Evolutionary conservation across 2,113 vertebrate genomes (phyloP), one percentile per base, ranked within the genome.

Genomic region (Condylura cristata): DNA sequence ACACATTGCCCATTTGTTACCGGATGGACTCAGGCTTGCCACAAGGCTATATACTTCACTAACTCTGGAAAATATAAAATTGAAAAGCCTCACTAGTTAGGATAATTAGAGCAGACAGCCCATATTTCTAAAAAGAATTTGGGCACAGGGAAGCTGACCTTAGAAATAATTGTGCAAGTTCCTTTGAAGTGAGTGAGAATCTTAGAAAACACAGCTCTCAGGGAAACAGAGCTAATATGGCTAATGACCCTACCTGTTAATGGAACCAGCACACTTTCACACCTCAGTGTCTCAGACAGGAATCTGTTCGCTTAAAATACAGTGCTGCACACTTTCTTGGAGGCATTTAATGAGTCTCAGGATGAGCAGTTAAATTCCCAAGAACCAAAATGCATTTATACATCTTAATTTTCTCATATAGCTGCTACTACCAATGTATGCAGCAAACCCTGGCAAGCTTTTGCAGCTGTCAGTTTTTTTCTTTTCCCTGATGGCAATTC

Each of bases 141-240:
- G 32, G 66, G 71, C 37, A 22, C n/a, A 53, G 39, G 89, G 82
- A 79, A 37, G 65, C 58, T 60, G 6, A 72, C 76, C 34, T 91
- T 86, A 32, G 74, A 63, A 85, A 90, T 56, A 51, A 60, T 1
- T 70, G 84, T 61, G 14, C 11, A 32, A 61, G n/a, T 37, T 75
- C 34, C 66, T 94, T 66, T 89, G 84, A 93, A 85, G 95, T 83
- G 84, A 87, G 71, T 51, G 90, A 90, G 93, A 96, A 75, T 4
- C 41, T 56, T 56, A 10, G 51, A 84, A 66, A 80, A 89, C 48
- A 56, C 13, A 56, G 60, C 61, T 91, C 70, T 65, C 56, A 13
- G 39, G 30, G 56, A 79, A 48, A 76, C 37, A 13, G 32, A 51
- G 60, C 48, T 63, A 75, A 44, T 37, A 37, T 13, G 48, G 18